phyloP scores from a whole-genome alignment of 2,888 invertebrate genomes.

The Artemia sp. region DNA sequence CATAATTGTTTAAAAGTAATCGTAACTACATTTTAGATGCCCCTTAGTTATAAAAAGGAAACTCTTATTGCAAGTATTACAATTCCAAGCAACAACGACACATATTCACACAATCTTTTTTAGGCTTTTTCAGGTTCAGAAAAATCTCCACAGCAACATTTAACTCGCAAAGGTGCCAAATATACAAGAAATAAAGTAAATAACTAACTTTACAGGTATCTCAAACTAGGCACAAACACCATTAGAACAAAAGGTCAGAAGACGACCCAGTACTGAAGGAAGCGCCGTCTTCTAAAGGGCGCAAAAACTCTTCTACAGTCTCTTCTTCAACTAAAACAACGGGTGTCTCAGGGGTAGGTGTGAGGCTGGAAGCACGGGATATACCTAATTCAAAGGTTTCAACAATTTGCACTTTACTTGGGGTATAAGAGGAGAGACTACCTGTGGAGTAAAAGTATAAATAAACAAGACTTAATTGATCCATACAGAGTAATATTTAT shows the following conservation, averaged over 20 bases:
- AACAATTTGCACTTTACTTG: constrained; percentile 50
- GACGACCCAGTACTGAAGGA: constrained; percentile 34
- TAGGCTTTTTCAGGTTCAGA: no score
- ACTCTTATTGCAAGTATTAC: no score
- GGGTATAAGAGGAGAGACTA: constrained; percentile 58
- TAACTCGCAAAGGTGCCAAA: no score
- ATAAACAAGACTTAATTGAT: constrained; percentile 18
- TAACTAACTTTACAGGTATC: no score
- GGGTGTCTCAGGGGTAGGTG: constrained; percentile 26
- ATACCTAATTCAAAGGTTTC: constrained; percentile 60
- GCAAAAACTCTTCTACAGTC: constrained; percentile 32
- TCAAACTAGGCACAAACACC: no score
- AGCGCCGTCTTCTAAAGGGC: constrained; percentile 30
- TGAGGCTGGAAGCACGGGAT: constrained; percentile 39
- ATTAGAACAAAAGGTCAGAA: constrained; percentile 35
- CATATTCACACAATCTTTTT: no score
- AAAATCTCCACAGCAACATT: no score
- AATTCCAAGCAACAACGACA: no score
- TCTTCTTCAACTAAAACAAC: constrained; percentile 23
- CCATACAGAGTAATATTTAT: constrained; percentile 17
- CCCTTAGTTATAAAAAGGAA: no score
- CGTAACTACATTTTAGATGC: no score
- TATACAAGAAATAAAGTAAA: no score
- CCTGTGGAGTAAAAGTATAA: constrained; percentile 25
- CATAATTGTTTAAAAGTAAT: no score